These are phyloP conservation scores for Caretta caretta DNA, from an alignment of 2,113 vertebrate genomes.

Conservation along the genomic window DNA sequence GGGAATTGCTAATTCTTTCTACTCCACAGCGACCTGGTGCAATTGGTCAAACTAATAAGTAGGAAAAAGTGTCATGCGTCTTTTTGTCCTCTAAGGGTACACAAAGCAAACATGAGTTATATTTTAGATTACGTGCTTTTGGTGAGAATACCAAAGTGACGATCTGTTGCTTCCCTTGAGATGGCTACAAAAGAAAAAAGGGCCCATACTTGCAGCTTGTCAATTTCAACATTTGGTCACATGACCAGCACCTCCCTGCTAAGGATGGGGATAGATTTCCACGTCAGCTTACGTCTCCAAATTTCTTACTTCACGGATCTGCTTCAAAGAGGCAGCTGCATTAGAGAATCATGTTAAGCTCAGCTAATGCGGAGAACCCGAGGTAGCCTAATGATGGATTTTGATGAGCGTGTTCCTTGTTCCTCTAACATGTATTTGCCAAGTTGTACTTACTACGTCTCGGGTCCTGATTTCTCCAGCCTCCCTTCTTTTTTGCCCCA, in stretches of 20 bases:
- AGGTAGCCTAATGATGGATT: constrained; percentile 97
- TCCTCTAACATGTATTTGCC: constrained; percentile 99
- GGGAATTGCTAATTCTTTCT: constrained; percentile 34
- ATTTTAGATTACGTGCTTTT: constrained; percentile 75
- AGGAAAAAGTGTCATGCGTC: not conserved
- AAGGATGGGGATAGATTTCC: constrained; percentile 99
- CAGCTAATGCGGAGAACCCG: constrained; percentile 88
- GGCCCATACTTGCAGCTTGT: constrained; percentile 87
- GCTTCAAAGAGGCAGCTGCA: constrained; percentile 98
- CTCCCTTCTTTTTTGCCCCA: constrained; percentile 98
- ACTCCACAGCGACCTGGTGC: constrained; percentile 19
- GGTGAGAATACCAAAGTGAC: constrained; percentile 75
- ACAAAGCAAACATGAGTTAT: constrained; percentile 71
- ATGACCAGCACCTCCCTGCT: constrained; percentile 97
- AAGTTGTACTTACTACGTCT: constrained; percentile 99
- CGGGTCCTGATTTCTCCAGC: constrained; percentile 97
- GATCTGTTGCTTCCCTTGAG: constrained; percentile 87
- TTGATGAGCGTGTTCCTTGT: constrained; percentile 98
- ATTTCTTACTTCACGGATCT: constrained; percentile 94
- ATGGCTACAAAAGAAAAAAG: constrained; percentile 85
- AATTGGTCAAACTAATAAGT: not conserved
- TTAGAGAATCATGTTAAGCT: constrained; percentile 95
- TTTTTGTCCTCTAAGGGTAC: constrained; percentile 31
- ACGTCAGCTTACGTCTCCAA: constrained; percentile 99
- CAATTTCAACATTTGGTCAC: constrained; percentile 99